Evolutionary conservation across 2,888 invertebrate species (phyloP), one percentile per base, ranked within the genome.

Genomic region (Rosalia funebris): DNA sequence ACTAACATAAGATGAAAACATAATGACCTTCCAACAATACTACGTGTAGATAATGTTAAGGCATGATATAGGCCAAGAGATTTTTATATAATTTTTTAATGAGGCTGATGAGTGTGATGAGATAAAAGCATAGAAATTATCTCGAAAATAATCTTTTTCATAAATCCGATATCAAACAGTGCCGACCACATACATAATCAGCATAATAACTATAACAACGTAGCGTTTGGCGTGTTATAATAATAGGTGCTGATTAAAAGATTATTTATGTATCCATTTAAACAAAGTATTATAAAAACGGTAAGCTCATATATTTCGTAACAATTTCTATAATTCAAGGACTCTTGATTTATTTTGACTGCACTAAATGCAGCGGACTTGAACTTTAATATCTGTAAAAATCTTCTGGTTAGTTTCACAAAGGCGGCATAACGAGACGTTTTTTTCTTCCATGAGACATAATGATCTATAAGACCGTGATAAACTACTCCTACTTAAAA

Each of bases 241-340:
- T 42, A 53, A 53, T 42, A 53, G 53, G 53, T 53, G 53, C 53
- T 53, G 53, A 53, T 53, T 53, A 53, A 17, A 32, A 9, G 15
- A 50, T 15, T 39, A 50, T 50, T 50, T 50, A 50, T 41, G 39
- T 44, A 12, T 15, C 11, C 14, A n/a, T n/a, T 16, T 12, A 14
- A 46, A 46, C 32, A 46, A 46, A 15, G 16, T 9, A 31, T 16
- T 11, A 46, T 16, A 25, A 25, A 32, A 32, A 25, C 1, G 25
- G 10, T 32, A 46, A 16, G n/a, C 32, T 25, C 25, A 16, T 41
- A 34, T 17, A 25, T 36, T 20, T 19, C n/a, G 25, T 25, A 25
- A 39, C 25, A 25, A 14, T 42, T 42, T 42, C 25, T 19, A 42
- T 15, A n/a, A 42, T 31, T 42, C 42, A 20, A 15, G 31, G 14